A percentile compares a stretch with the other conserved stretches of the same genome.
These are phyloP conservation scores for Himalopsyche anomala DNA, from an alignment of 2,888 invertebrate species.

Conservation along the genomic window DNA sequence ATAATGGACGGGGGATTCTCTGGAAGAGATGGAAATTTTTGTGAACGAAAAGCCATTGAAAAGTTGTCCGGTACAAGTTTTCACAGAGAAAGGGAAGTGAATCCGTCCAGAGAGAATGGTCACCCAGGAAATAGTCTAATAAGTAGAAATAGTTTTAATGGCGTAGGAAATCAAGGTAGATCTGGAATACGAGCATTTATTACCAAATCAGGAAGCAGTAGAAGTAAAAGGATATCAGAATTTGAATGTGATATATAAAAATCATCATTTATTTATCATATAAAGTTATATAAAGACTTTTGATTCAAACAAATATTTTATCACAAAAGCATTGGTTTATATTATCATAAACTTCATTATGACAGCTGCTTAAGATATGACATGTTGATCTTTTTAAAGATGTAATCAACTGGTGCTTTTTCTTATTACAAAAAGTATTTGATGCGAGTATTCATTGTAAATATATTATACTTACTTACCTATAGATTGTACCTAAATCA, in stretches of 20 bases:
- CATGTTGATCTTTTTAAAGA: too few species aligned
- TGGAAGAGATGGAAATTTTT: slow-evolving; percentile 74
- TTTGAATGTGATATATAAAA: slow-evolving; percentile 80
- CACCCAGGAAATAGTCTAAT: slow-evolving; percentile 67
- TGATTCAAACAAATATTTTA: too few species aligned
- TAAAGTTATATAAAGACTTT: background rate
- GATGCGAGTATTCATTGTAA: slow-evolving; percentile 22
- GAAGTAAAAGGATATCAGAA: slow-evolving; percentile 78
- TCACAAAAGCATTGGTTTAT: too few species aligned
- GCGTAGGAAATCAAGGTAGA: slow-evolving; percentile 70
- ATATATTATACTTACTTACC: slow-evolving; percentile 38
- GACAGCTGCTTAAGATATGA: too few species aligned
- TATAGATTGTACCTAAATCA: slow-evolving; percentile 58
- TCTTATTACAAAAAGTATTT: background rate
- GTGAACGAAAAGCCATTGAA: slow-evolving; percentile 70
- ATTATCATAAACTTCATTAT: too few species aligned
- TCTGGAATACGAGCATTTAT: slow-evolving; percentile 72
- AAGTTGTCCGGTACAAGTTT: slow-evolving; percentile 76
- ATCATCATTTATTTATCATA: slow-evolving; percentile 13
- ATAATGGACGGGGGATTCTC: slow-evolving; percentile 74
- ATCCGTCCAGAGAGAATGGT: slow-evolving; percentile 70
- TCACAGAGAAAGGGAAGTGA: slow-evolving; percentile 71
- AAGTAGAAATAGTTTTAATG: slow-evolving; percentile 75
- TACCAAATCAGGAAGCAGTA: slow-evolving; percentile 73
- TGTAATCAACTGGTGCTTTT: too few species aligned